Base-by-base conservation (phyloP, 1,140 invertebrate genomes). In the Idris sp. region DNA sequence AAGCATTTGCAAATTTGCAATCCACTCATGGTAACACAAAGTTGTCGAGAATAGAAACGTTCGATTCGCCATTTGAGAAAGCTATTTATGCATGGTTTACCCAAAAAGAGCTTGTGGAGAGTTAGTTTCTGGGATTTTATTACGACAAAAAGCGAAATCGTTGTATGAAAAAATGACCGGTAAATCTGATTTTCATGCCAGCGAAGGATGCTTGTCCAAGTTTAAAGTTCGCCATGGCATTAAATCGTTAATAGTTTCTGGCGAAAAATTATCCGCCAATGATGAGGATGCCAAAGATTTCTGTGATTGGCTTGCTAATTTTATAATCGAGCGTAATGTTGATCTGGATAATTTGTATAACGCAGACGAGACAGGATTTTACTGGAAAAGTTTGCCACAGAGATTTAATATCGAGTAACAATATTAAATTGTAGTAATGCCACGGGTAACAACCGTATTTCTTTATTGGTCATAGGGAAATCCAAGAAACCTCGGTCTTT, bases 221-320 rank as follows among this genome's bases (percentile, higher is more conserved):
- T 38, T 38, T 18, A 38, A 38, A 58, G 8, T 9, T 5, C 69
- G 44, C 18, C 46, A 46, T 43, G 53, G 44, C 9, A 51, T 73
- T 25, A 44, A 44, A 18, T 11, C 10, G 5, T 51, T 67, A 15
- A 33, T 38, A 9, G 53, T 72, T 0, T 22, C 18, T 44, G 73
- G 74, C 7, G 67, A 76, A 59, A 69, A 58, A 38, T 49, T 78
- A 33, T 75, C 73, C 7, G 72, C 64, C 6, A 18, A 76, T 48
- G 18, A 40, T 2, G 49, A 51, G 48, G 73, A 65, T 22, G 54
- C 48, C 7, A 26, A 73, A 19, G 30, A 68, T 31, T 73, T 68
- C 41, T 40, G 46, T 19, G 28, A 16, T 6, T 53, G 51, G 25
- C 48, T 76, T 36, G 26, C 26, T 16, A 64, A 76, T 9, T 53